Base-by-base conservation (phyloP, 2,888 invertebrate genomes). In the Strigamia transsilvanica region DNA sequence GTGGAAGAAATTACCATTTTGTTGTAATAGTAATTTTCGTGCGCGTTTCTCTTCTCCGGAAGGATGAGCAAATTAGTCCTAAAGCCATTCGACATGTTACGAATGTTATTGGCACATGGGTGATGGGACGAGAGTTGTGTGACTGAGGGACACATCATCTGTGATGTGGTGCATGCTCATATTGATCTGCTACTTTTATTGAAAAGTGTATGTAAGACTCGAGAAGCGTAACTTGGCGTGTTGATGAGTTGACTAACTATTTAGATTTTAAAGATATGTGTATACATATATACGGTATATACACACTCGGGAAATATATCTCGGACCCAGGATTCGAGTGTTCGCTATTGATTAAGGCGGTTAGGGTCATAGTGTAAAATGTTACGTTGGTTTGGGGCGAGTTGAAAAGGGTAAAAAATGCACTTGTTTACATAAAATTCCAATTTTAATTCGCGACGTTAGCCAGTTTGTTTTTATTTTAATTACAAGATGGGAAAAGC, bases 91-190 rank as follows among this genome's bases (percentile, higher is more conserved):
- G 56, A 18, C 73, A 73, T 73, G 32, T 73, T 73, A 73, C 32
- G 73, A 73, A 73, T 73, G 73, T 73, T 73, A 73, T 73, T 73
- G 73, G 73, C 73, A 73, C 32, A n/a, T 73, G 9, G 23, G 15
- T 73, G 73, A 32, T 32, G 32, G 32, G 73, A 73, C 73, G 61
- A 66, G 61, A 66, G 61, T 66, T 23, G 21, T 66, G 61, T 21
- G 73, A 73, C 73, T 73, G 13, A 18, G 73, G 73, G 73, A 73
- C 73, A 73, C 73, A 73, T 73, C 73, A 73, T 56, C 56, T 56
- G 18, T 18, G 56, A 56, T 73, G 73, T 27, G 27, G 27, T 73
- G n/a, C 27, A 73, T 27, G 73, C 73, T n/a, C 73, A 27, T 27
- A 73, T 73, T 73, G 73, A 73, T 73, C 73, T 27, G 73, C 12